phyloP scores from a whole-genome alignment of 2,113 vertebrate species.

The Passer domesticus region DNA sequence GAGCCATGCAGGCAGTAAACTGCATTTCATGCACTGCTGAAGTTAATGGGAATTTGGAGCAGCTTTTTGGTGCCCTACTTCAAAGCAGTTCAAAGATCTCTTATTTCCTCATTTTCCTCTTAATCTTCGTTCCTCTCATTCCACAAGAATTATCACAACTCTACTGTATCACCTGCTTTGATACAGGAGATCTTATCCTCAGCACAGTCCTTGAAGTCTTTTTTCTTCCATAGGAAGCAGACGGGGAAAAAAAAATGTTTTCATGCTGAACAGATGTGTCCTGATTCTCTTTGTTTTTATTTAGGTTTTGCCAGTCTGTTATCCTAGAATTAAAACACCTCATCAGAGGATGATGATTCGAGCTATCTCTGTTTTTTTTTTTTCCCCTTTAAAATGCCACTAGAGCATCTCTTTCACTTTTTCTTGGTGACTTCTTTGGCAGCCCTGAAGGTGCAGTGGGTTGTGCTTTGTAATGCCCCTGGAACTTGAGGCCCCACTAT shows the following conservation, averaged over 20 bases:
- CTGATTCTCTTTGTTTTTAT: neutral
- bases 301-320: slow-evolving; percentile 25
- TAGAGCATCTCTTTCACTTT: neutral
- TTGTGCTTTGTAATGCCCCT: neutral
- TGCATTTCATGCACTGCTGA: neutral
- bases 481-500: neutral
- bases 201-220: slow-evolving; percentile 1
- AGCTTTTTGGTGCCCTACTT: neutral
- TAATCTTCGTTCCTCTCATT: neutral
- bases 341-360: neutral
- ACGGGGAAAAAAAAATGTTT: neutral
- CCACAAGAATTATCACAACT: slow-evolving; percentile 22
- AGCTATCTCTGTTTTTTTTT: neutral
- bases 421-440: neutral
- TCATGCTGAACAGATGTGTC: slow-evolving; percentile 8
- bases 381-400: neutral
- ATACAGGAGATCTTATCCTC: slow-evolving; percentile 20
- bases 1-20: neutral
- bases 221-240: slow-evolving; percentile 7
- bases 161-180: slow-evolving; percentile 23
- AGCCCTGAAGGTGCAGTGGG: neutral
- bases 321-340: slow-evolving; percentile 8
- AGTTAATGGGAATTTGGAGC: neutral
- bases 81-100: neutral
- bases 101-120: slow-evolving; percentile 5